Percentiles rank a stretch among this genome's conserved stretches.
These are phyloP conservation scores for Tyrophagus putrescentiae DNA, from an alignment of 1,140 invertebrate species.

Conservation along the genomic window DNA sequence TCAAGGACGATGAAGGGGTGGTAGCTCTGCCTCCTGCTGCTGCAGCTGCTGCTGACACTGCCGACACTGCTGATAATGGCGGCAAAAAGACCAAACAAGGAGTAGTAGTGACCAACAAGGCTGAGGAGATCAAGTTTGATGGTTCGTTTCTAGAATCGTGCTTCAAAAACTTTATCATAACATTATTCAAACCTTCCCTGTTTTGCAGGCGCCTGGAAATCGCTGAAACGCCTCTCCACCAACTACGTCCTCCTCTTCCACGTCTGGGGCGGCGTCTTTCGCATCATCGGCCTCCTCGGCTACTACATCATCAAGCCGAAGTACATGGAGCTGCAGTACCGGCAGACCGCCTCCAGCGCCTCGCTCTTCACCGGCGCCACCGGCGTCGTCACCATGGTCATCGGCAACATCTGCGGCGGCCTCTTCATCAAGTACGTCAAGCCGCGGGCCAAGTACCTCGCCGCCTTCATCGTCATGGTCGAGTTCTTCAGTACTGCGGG, in stretches of 20 bases:
- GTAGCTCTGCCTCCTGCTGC: too few species aligned
- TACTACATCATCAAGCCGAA: slow-evolving; percentile 61
- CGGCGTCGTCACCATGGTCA: slow-evolving; percentile 19
- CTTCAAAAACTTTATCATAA: too few species aligned
- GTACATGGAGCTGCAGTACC: slow-evolving; percentile 57
- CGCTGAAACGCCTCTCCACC: slow-evolving; percentile 35
- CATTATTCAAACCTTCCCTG: too few species aligned
- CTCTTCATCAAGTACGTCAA: slow-evolving; percentile 23
- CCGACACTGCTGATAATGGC: too few species aligned
- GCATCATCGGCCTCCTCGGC: slow-evolving; percentile 52
- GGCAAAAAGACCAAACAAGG: too few species aligned
- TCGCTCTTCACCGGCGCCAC: slow-evolving; percentile 32
- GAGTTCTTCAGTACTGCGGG: slow-evolving; percentile 47
- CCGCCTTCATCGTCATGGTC: slow-evolving; percentile 54
- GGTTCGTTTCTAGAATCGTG: too few species aligned
- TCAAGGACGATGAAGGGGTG: too few species aligned
- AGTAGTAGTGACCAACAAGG: too few species aligned
- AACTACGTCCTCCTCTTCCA: slow-evolving; percentile 53
- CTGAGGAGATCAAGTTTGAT: too few species aligned
- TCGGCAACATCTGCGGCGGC: slow-evolving; percentile 26
- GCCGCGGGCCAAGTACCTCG: slow-evolving; percentile 46
- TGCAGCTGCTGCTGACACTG: too few species aligned
- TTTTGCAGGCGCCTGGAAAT: too few species aligned
- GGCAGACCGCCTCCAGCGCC: slow-evolving; percentile 52
- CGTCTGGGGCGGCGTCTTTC: slow-evolving; percentile 49